Conservation (phyloP, 2,888 invertebrate genomes). For the Schizaphis graminum region DNA sequence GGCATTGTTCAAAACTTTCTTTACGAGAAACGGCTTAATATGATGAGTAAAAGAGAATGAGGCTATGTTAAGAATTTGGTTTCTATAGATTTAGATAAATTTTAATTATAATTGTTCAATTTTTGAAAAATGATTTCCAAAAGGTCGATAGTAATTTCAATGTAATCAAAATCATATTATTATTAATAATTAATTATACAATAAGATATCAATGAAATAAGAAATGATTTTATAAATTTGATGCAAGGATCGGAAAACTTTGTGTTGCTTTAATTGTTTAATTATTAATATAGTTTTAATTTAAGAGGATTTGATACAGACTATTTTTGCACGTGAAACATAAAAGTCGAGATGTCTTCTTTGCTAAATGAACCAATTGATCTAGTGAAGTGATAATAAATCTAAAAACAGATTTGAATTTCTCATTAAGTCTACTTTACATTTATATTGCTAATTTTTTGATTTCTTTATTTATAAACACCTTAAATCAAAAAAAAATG, state of each 20-base stretch:
- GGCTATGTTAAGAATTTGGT: neutral
- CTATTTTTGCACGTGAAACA: too few species aligned
- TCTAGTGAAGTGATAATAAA: too few species aligned
- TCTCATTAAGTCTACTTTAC: too few species aligned
- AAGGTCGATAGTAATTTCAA: neutral
- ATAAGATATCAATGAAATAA: neutral
- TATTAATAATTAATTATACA: neutral
- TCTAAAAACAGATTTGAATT: too few species aligned
- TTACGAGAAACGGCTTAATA: neutral
- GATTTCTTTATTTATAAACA: too few species aligned
- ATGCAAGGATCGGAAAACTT: neutral
- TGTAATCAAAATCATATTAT: neutral
- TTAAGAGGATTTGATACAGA: too few species aligned
- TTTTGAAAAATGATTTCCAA: neutral
- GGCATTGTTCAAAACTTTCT: constrained; percentile 23
- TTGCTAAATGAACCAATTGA: too few species aligned
- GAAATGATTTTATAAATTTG: neutral
- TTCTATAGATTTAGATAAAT: neutral
- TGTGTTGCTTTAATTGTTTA: neutral
- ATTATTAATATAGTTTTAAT: neutral
- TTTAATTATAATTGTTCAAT: constrained; percentile 11
- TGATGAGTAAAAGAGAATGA: neutral
- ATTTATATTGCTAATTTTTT: too few species aligned
- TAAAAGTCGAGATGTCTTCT: too few species aligned
- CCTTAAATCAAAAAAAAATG: too few species aligned